phyloP scores from a whole-genome alignment of 2,888 invertebrate genomes.

The Scrobipalpa costella region DNA sequence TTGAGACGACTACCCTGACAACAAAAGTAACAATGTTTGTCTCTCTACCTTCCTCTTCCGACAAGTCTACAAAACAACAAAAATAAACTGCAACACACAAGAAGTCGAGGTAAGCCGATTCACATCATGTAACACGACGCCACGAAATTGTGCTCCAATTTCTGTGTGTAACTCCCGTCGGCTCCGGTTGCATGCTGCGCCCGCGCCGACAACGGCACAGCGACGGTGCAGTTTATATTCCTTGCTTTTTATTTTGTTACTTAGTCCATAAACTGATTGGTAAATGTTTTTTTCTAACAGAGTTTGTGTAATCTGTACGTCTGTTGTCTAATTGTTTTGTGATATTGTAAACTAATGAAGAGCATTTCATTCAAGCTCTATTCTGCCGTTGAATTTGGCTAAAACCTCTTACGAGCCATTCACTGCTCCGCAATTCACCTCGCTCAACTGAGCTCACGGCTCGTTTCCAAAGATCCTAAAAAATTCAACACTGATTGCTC shows the following conservation, averaged over 20 bases:
- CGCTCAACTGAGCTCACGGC: not conserved
- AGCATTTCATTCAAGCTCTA: too few relatives aligned
- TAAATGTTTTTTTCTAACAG: not conserved
- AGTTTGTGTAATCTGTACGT: too few relatives aligned
- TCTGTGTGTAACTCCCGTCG: conserved; percentile 39
- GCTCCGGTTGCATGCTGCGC: not conserved
- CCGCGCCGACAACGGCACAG: not conserved
- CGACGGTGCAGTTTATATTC: not conserved
- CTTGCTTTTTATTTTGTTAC: not conserved
- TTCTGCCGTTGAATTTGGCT: too few relatives aligned
- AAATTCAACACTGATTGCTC: conserved; percentile 14
- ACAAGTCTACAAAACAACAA: not conserved
- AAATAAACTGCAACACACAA: conserved; percentile 3
- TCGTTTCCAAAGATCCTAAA: conserved; percentile 14
- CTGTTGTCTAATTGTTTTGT: too few relatives aligned
- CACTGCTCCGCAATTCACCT: not conserved
- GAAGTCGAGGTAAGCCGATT: conserved; percentile 3
- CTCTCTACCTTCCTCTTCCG: conserved; percentile 1
- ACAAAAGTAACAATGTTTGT: too few relatives aligned
- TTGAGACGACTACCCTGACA: too few relatives aligned
- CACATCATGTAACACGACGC: conserved; percentile 38
- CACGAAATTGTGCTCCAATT: conserved; percentile 45
- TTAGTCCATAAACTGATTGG: not conserved
- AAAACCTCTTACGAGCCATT: not conserved
- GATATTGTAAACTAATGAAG: too few relatives aligned